Evolutionary conservation across 2,797 vertebrate genomes (phyloP).

Genomic region (Zenarchopterus dispar): DNA sequence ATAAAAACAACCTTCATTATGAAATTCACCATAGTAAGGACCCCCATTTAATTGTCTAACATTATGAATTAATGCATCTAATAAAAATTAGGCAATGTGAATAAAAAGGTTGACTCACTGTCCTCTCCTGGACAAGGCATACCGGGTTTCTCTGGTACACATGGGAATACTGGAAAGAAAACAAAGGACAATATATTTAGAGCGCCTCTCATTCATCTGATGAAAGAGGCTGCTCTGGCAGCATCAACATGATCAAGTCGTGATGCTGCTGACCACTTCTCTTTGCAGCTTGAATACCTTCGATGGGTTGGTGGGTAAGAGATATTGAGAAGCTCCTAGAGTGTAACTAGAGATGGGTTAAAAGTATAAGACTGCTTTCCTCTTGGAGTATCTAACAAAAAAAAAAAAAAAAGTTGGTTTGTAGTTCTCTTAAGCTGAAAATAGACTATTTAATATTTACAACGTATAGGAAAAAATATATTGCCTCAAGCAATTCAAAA

Average conservation of each 20-base stretch:
- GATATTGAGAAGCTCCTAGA: not conserved
- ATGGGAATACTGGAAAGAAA: conserved; percentile 89
- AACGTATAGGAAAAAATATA: conserved; percentile 19
- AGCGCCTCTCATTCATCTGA: conserved; percentile 1
- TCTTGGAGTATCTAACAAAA: too few relatives aligned
- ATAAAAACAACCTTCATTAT: not conserved
- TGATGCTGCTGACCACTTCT: not conserved
- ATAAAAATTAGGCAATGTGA: not conserved
- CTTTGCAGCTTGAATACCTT: not conserved
- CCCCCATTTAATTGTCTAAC: not conserved
- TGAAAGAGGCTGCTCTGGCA: not conserved
- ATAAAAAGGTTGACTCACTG: conserved; percentile 83
- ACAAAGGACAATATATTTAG: not conserved
- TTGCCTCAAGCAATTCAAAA: conserved; percentile 1
- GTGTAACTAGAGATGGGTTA: too few relatives aligned
- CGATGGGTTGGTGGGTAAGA: not conserved
- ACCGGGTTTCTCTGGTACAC: conserved; percentile 94
- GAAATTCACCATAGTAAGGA: not conserved
- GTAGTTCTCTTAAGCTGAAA: too few relatives aligned
- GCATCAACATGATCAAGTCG: not conserved
- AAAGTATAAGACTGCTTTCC: too few relatives aligned
- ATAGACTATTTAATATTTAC: conserved; percentile 1
- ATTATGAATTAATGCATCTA: not conserved
- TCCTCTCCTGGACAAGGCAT: conserved; percentile 99
- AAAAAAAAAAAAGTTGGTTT: too few relatives aligned